Conservation (phyloP, 2,888 invertebrate species). For the Diadegma fenestrale region DNA sequence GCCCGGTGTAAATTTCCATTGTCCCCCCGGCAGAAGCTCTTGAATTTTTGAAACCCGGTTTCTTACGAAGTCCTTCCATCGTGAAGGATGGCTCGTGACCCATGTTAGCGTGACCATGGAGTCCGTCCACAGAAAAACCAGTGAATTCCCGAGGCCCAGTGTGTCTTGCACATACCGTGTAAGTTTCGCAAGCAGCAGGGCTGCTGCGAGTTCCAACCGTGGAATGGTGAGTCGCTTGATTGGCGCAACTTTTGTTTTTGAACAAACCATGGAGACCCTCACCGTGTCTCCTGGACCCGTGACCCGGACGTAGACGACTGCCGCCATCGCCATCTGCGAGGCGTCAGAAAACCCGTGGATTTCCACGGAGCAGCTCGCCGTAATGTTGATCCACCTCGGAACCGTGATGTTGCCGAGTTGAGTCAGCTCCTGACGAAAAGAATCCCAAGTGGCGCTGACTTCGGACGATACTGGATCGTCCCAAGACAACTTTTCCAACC, state of each 20-base stretch:
- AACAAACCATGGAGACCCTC: not conserved
- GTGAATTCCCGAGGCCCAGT: not conserved
- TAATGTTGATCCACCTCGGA: not conserved
- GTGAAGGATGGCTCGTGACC: constrained; percentile 68
- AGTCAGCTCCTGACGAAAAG: not conserved
- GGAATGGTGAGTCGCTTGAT: constrained; percentile 31
- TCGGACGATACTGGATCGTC: not conserved
- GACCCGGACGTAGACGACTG: not conserved
- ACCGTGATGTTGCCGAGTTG: not conserved
- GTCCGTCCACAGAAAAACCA: constrained; percentile 58
- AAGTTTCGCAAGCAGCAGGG: constrained; percentile 47
- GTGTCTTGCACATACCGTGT: constrained; percentile 32
- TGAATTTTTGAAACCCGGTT: constrained; percentile 73
- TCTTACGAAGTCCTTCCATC: constrained; percentile 70
- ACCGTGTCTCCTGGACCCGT: not conserved
- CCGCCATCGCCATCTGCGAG: not conserved
- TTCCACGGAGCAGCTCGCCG: not conserved
- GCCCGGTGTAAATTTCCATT: constrained; percentile 51
- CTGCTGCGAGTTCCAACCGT: constrained; percentile 60
- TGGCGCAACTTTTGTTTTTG: not conserved
- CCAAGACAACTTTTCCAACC: not conserved
- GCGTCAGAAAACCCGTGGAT: not conserved
- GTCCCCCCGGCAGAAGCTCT: constrained; percentile 39
- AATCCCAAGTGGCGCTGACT: not conserved
- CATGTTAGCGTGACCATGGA: constrained; percentile 59